Evolutionary conservation across 2,797 vertebrate genomes (phyloP).

Genomic region (Cottoperca gobio): DNA sequence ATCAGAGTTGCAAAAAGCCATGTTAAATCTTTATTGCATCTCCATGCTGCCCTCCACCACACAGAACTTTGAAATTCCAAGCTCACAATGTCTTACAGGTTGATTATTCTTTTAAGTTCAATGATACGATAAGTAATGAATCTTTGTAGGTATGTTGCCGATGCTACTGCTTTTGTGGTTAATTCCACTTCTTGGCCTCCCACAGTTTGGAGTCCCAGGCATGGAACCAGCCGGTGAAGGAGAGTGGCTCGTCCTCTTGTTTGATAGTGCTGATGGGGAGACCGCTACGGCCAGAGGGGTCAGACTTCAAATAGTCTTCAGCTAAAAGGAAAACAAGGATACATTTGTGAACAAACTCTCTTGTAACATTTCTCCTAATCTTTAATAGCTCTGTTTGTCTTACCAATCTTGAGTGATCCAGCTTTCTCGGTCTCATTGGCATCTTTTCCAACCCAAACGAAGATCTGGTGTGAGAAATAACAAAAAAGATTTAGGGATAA

Average conservation of each 20-base stretch:
- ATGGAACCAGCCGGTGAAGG: conserved; percentile 86
- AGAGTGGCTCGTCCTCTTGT: conserved; percentile 77
- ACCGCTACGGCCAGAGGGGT: conserved; percentile 75
- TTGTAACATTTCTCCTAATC: not conserved
- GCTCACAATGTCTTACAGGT: not conserved
- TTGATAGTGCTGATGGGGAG: conserved; percentile 74
- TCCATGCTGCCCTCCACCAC: not conserved
- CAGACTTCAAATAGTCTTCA: conserved; percentile 75
- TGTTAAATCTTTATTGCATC: not conserved
- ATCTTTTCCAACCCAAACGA: conserved; percentile 83
- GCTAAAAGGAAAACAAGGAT: conserved; percentile 67
- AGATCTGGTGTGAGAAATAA: conserved; percentile 70
- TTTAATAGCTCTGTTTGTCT: conserved; percentile 13
- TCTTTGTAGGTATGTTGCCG: conserved; percentile 4
- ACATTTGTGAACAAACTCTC: not conserved
- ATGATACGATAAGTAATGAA: not conserved
- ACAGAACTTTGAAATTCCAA: not conserved
- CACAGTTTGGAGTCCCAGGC: conserved; percentile 83
- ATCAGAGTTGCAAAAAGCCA: not conserved
- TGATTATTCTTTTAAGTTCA: not conserved
- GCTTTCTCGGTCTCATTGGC: conserved; percentile 81
- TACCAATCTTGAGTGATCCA: conserved; percentile 78
- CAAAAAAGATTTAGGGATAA: not conserved
- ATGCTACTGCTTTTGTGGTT: not conserved
- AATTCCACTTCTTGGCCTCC: too few species aligned